Conservation (phyloP, 2,888 invertebrate species). For the Catocala nupta region DNA sequence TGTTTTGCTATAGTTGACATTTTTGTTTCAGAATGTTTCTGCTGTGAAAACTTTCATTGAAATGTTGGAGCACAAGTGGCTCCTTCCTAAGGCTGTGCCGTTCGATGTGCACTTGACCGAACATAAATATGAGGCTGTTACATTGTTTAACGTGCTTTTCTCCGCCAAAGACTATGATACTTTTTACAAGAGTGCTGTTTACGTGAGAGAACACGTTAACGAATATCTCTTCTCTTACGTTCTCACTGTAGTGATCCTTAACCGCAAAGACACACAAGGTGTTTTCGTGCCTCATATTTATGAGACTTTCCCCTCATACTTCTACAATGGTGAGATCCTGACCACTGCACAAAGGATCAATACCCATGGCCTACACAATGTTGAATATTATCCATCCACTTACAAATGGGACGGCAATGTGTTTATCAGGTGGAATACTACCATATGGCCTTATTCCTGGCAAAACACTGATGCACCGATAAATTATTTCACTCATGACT, state of each 20-base stretch:
- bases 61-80: constrained; percentile 82
- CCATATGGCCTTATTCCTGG: constrained; percentile 80
- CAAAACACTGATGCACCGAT: constrained; percentile 87
- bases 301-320: constrained; percentile 91
- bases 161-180: constrained; percentile 91
- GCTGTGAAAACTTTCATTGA: constrained; percentile 86
- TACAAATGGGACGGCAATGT: constrained; percentile 79
- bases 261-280: constrained; percentile 89
- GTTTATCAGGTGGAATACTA: constrained; percentile 89
- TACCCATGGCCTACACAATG: constrained; percentile 67
- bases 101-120: constrained; percentile 86
- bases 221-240: constrained; percentile 91
- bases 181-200: constrained; percentile 90
- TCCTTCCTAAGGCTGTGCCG: constrained; percentile 87
- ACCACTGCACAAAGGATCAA: constrained; percentile 89
- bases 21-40: constrained; percentile 79
- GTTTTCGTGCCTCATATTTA: constrained; percentile 90
- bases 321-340: constrained; percentile 90
- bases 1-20: not conserved
- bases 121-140: constrained; percentile 88
- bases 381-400: constrained; percentile 69
- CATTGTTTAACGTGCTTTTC: constrained; percentile 89
- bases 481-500: constrained; percentile 91
- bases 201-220: constrained; percentile 90
- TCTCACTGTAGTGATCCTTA: constrained; percentile 88